Base-by-base conservation (phyloP, 2,797 vertebrate species). In the Allobates femoralis region DNA sequence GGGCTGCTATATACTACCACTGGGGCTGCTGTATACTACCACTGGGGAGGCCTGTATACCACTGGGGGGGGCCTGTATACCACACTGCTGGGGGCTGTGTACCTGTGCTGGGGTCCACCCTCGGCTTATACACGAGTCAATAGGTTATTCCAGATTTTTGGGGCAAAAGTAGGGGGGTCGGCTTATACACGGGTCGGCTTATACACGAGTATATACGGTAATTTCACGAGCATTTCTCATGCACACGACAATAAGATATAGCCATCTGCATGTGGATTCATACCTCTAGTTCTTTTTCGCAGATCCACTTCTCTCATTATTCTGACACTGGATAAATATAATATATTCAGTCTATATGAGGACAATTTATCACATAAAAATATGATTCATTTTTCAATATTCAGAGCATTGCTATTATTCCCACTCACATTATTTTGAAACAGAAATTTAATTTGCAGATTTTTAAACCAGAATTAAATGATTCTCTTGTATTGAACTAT, bases 351-450 rank as follows among this genome's bases (percentile, higher is more conserved):
- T 81, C 62, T 81, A 67, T 62, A 64, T 21, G 46, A 28, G 51
- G 32, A 66, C 19, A 53, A 51, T 81, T 50, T 19, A 67, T 14
- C 53, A 53, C 28, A 56, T 53, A 21, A 14, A 67, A 81, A 67
- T 60, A 50, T 67, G 19, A 81, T 53, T 67, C 2, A 30, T 81
- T 50, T 51, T 51, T 23, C 46, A 67, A 51, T 81, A 53, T 67
- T 51, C 78, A 79, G 26, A 62, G 34, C 28, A 28, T 18, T 56
- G 19, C 23, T n/a, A 46, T 28, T 46, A 18, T 23, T 26, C 62
- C 26, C 10, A 58, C 60, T 34, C 56, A 15, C 26, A 28, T 28
- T 75, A 15, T 74, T 46, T 73, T 73, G 23, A 26, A 74, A 71
- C 34, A 75, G 18, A 53, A 10, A 53, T 50, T 15, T 18, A 11